A percentile compares a stretch with the other conserved stretches of the same genome.
Evolutionary conservation across 2,888 invertebrate genomes (phyloP).

Genomic region (Leuctra nigra): DNA sequence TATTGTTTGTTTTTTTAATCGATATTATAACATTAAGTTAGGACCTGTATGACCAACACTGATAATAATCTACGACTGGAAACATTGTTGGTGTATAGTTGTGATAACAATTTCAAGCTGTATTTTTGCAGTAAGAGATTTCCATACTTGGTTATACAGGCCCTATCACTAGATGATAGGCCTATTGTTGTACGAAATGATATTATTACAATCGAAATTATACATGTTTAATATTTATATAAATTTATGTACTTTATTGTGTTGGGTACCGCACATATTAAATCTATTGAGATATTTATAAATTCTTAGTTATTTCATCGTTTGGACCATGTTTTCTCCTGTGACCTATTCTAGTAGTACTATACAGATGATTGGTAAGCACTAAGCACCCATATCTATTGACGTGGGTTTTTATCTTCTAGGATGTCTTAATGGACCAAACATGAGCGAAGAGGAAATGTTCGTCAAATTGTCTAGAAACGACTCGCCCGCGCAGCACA

Average conservation of each 20-base stretch:
- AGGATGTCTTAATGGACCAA: not conserved
- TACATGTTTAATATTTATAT: slow-evolving; percentile 13
- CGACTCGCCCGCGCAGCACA: slow-evolving; percentile 67
- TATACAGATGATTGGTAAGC: not conserved
- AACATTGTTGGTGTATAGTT: too few relatives aligned
- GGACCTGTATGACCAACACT: too few relatives aligned
- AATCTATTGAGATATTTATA: too few relatives aligned
- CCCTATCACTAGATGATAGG: too few relatives aligned
- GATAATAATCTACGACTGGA: too few relatives aligned
- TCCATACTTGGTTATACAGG: too few relatives aligned
- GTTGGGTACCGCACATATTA: not conserved
- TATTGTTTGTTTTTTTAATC: not conserved
- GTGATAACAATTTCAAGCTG: too few relatives aligned
- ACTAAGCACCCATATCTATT: slow-evolving; percentile 1
- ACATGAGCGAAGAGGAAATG: slow-evolving; percentile 17
- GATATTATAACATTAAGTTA: not conserved
- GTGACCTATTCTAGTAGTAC: not conserved
- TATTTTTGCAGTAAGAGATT: too few relatives aligned
- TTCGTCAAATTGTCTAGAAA: slow-evolving; percentile 23
- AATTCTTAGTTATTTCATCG: too few relatives aligned
- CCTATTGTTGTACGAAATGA: too few relatives aligned
- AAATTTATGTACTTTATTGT: slow-evolving; percentile 3
- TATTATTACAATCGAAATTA: slow-evolving; percentile 7
- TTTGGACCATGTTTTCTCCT: too few relatives aligned
- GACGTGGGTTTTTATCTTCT: slow-evolving; percentile 13